Evolutionary conservation across 2,888 invertebrate genomes (phyloP).

Genomic region (Lordiphosa andalusiaca): DNA sequence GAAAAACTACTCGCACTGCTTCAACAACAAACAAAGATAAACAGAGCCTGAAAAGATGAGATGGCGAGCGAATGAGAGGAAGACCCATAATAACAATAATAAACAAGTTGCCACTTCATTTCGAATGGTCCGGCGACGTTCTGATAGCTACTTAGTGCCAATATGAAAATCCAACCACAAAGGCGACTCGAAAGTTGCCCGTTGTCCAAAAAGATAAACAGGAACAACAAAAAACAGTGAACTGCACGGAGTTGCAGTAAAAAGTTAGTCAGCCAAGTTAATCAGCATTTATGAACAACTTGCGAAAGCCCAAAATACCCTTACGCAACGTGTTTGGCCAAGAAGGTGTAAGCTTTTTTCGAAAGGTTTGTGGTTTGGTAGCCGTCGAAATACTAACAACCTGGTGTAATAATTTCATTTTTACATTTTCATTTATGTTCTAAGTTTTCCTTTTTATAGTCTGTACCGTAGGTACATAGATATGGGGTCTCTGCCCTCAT

Average conservation of each 20-base stretch:
- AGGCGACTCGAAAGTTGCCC: slow-evolving; percentile 36
- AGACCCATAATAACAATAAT: slow-evolving; percentile 64
- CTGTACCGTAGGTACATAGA: no score
- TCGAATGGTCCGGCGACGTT: slow-evolving; percentile 54
- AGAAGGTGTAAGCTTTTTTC: not conserved
- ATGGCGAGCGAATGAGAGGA: not conserved
- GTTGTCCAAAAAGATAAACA: slow-evolving; percentile 48
- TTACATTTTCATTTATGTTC: no score
- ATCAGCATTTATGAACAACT: slow-evolving; percentile 66
- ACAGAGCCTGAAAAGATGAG: slow-evolving; percentile 18
- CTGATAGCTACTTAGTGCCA: slow-evolving; percentile 65
- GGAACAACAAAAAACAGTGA: slow-evolving; percentile 17
- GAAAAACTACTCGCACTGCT: slow-evolving; percentile 32
- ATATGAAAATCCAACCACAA: slow-evolving; percentile 63
- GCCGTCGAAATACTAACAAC: no score
- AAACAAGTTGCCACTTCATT: slow-evolving; percentile 74
- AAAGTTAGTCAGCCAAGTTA: slow-evolving; percentile 37
- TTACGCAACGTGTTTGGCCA: not conserved
- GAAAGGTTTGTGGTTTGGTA: no score
- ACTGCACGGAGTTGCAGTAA: slow-evolving; percentile 10
- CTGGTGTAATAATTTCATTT: no score
- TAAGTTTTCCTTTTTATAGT: no score
- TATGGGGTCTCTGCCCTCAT: no score
- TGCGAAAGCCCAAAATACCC: slow-evolving; percentile 25
- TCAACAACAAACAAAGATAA: slow-evolving; percentile 41